These are phyloP conservation scores for Chloroceryle inda DNA, from an alignment of 2,797 vertebrate species.

Conservation along the genomic window DNA sequence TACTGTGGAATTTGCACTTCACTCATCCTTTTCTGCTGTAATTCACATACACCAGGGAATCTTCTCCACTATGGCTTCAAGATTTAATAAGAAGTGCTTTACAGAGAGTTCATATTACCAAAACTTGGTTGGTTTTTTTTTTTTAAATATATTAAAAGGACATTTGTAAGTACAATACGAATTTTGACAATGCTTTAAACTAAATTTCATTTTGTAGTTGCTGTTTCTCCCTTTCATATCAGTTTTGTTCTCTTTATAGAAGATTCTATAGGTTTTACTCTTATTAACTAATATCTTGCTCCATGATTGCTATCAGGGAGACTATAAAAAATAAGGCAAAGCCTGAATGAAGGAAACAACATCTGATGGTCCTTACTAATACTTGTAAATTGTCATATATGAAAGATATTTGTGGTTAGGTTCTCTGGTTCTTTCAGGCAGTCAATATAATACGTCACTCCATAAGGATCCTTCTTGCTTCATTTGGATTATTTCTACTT, in stretches of 20 bases:
- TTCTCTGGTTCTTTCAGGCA: not conserved
- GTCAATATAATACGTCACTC: not conserved
- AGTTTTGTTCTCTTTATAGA: not conserved
- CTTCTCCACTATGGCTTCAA: not conserved
- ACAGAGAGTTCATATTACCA: not conserved
- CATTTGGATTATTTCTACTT: not conserved
- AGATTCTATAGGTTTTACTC: not conserved
- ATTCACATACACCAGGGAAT: not conserved
- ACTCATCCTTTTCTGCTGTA: not conserved
- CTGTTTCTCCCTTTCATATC: not conserved
- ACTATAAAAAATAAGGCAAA: not conserved
- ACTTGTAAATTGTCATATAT: not conserved
- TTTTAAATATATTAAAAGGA: not conserved
- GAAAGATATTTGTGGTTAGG: not conserved
- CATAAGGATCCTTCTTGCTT: not conserved
- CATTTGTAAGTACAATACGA: not conserved
- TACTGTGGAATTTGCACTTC: not conserved
- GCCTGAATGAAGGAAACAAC: not conserved
- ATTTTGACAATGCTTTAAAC: not conserved
- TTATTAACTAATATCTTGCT: not conserved
- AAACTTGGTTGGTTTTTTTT: not conserved
- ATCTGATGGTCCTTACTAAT: not conserved
- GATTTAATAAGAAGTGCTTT: constrained; percentile 20
- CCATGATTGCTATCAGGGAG: not conserved
- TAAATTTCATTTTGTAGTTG: not conserved